These are phyloP conservation scores for Mus musculus DNA, from an alignment of 2,113 vertebrate genomes.

Conservation along the genomic window GRCm39 chr16:29379001-29379500, in stretches of 20 bases:
- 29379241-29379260: not conserved
- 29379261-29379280: not conserved
- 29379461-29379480: not conserved
- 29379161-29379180: not conserved
- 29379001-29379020: not conserved
- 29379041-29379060: not conserved
- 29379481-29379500: not conserved
- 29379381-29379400: not conserved
- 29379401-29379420: not conserved
- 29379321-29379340: not conserved
- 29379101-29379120: not conserved
- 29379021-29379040: not conserved
- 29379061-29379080: not conserved
- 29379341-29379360: not conserved
- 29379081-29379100: not conserved
- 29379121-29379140: not conserved
- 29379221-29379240: not conserved
- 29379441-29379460: not conserved
- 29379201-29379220: not conserved
- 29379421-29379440: not conserved
- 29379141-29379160: not conserved
- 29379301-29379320: not conserved
- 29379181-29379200: not conserved
- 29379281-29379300: not conserved
- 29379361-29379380: not conserved